phyloP scores from a whole-genome alignment of 2,113 vertebrate genomes.

The Illadopsis cleaveri region DNA sequence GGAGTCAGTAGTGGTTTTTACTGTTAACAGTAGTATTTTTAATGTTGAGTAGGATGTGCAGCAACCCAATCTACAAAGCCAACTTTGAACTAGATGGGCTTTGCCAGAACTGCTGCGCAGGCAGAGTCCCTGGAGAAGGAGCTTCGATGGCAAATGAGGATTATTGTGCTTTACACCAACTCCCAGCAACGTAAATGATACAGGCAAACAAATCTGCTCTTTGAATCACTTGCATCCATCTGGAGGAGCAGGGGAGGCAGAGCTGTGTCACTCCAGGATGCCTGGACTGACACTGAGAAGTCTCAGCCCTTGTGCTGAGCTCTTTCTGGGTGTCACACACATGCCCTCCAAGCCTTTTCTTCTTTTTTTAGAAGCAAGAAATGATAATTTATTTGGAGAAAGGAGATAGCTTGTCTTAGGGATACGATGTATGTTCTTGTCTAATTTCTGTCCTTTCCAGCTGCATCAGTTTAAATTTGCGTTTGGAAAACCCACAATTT shows the following conservation, averaged over 20 bases:
- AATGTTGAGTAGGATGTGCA: background rate
- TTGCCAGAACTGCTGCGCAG: conserved; percentile 3
- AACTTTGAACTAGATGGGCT: background rate
- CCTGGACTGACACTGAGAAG: background rate
- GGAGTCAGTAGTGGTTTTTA: background rate
- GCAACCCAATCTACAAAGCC: background rate
- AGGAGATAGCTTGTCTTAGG: background rate
- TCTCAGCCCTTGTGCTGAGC: background rate
- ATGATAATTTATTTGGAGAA: background rate
- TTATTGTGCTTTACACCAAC: conserved; percentile 37
- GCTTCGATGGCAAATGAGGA: conserved; percentile 8
- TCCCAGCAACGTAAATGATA: conserved; percentile 3
- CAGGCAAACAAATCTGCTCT: conserved; percentile 21
- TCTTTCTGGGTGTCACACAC: background rate
- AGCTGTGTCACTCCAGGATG: background rate
- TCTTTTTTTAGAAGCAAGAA: background rate
- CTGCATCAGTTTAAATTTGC: background rate
- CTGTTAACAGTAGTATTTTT: background rate
- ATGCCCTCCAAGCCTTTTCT: background rate
- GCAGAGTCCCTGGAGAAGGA: background rate
- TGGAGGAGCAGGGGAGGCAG: conserved; percentile 17
- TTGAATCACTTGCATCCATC: background rate
- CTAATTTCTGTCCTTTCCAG: background rate
- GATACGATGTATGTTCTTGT: background rate
- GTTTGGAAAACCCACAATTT: background rate